Percentiles rank a stretch among this genome's conserved stretches.
Evolutionary conservation across 2,888 invertebrate species (phyloP).

Genomic region (Tetrapedia diversipes): DNA sequence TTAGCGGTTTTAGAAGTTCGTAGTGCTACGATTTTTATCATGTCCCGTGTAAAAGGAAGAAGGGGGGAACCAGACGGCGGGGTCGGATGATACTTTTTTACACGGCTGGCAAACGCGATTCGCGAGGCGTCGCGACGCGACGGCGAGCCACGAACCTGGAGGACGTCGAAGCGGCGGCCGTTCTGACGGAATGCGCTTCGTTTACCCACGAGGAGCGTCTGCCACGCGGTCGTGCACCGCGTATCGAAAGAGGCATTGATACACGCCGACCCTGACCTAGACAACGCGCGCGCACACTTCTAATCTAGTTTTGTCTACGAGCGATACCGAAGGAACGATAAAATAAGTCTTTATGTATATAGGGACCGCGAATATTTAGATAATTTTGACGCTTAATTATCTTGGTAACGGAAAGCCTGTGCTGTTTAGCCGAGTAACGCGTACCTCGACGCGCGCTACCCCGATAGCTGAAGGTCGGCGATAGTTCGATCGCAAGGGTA

Average conservation of each 20-base stretch:
- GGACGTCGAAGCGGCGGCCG: neutral
- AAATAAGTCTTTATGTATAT: conserved; percentile 71
- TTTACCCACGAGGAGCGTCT: neutral
- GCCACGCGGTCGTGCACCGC: conserved; percentile 1
- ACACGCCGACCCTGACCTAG: conserved; percentile 77
- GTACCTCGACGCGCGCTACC: too few species aligned
- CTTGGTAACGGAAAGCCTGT: too few species aligned
- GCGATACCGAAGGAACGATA: conserved; percentile 74
- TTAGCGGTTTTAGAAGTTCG: too few species aligned
- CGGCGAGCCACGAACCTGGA: too few species aligned
- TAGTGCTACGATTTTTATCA: too few species aligned
- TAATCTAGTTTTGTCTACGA: conserved; percentile 78
- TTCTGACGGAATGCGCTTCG: neutral
- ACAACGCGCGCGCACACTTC: conserved; percentile 68
- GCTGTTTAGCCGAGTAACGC: too few species aligned
- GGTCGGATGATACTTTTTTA: too few species aligned
- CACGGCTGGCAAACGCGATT: conserved; percentile 49
- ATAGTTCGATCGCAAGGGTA: too few species aligned
- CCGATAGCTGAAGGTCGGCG: too few species aligned
- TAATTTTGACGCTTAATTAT: conserved; percentile 74
- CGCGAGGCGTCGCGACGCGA: too few species aligned
- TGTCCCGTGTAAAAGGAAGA: too few species aligned
- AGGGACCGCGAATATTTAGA: conserved; percentile 69
- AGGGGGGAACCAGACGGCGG: too few species aligned
- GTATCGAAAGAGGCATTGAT: conserved; percentile 61